Conservation (phyloP, 2,888 invertebrate genomes). For the Podotricha telesiphe region DNA sequence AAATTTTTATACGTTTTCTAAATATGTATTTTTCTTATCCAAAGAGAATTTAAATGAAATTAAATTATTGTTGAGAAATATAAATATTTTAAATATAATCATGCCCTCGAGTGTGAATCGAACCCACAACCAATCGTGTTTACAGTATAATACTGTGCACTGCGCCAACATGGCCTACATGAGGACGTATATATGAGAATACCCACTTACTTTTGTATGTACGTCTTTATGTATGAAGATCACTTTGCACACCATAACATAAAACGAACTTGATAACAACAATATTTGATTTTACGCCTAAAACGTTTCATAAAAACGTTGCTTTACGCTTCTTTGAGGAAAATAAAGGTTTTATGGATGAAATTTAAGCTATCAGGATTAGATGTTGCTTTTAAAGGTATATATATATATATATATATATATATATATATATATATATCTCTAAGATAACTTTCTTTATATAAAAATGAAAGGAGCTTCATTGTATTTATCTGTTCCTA, state of each 20-base stretch:
- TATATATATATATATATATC: too few species aligned
- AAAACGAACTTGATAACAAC: slow-evolving; percentile 28
- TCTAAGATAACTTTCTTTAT: slow-evolving; percentile 4
- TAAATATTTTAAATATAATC: too few species aligned
- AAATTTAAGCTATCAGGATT: slow-evolving; percentile 28
- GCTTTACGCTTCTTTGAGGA: slow-evolving; percentile 25
- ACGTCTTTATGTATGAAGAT: slow-evolving; percentile 9
- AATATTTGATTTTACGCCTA: slow-evolving; percentile 31
- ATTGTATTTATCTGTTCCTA: not conserved
- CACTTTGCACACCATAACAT: slow-evolving; percentile 31
- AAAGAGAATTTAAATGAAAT: too few species aligned
- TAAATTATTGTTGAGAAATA: too few species aligned
- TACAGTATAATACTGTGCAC: too few species aligned
- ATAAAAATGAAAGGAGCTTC: not conserved
- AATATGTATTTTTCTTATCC: too few species aligned
- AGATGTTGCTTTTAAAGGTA: slow-evolving; percentile 23
- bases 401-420: too few species aligned
- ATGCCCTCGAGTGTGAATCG: too few species aligned
- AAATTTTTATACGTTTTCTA: too few species aligned
- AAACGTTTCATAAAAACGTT: slow-evolving; percentile 21
- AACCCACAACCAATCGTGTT: too few species aligned
- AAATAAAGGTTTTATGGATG: slow-evolving; percentile 30
- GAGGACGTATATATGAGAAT: too few species aligned
- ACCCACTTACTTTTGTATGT: not conserved
- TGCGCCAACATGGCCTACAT: too few species aligned